phyloP scores from a whole-genome alignment of 2,888 invertebrate species.

The Caenorhabditis uteleia region DNA sequence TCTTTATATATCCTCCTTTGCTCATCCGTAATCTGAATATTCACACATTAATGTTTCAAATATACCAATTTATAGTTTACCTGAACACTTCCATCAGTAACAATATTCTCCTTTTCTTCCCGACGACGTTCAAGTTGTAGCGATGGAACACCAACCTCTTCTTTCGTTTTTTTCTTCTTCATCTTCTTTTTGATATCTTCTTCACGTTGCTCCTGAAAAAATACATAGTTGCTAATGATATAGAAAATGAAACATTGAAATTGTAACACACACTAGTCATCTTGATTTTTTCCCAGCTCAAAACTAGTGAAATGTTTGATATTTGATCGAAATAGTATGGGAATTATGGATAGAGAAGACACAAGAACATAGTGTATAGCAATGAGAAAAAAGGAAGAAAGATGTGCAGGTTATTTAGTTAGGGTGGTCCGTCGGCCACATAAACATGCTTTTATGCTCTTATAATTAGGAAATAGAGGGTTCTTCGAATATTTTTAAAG shows the following conservation, averaged over 20 bases:
- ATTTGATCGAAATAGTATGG: not conserved
- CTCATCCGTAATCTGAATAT: slow-evolving; percentile 13
- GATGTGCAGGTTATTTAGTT: no score
- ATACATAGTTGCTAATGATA: no score
- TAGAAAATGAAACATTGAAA: no score
- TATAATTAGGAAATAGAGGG: no score
- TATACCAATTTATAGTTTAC: not conserved
- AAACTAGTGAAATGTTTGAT: not conserved
- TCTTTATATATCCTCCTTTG: slow-evolving; percentile 5
- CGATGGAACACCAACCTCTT: not conserved
- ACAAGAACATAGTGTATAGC: no score
- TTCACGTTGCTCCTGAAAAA: not conserved
- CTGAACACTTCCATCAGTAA: slow-evolving; percentile 3
- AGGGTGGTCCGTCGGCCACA: no score
- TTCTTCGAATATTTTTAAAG: no score
- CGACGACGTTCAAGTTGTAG: not conserved
- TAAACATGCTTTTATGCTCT: no score
- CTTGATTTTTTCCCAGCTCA: not conserved
- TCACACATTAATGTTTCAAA: slow-evolving; percentile 1
- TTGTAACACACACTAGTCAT: not conserved
- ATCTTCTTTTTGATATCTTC: not conserved
- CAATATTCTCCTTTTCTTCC: slow-evolving; percentile 30
- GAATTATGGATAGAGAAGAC: no score
- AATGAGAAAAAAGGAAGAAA: no score
- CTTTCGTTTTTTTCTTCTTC: slow-evolving; percentile 3